Conservation (phyloP, 2,113 vertebrate species). For the Rhinogobius similis region DNA sequence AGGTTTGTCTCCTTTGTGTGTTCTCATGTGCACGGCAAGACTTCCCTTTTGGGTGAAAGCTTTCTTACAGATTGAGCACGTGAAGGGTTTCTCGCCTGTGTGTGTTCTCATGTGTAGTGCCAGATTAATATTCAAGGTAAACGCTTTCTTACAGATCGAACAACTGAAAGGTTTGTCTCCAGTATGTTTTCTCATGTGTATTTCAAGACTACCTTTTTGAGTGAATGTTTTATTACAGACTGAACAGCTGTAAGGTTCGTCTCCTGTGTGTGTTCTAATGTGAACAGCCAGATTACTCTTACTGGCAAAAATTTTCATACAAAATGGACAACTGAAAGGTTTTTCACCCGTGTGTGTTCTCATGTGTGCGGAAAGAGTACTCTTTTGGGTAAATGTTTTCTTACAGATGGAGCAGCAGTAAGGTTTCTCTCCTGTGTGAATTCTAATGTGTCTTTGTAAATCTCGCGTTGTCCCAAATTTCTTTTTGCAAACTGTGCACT, state of each 20-base stretch:
- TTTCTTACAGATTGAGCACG: neutral
- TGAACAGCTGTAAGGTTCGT: neutral
- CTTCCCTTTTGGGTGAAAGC: neutral
- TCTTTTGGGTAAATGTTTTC: neutral
- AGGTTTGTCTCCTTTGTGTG: neutral
- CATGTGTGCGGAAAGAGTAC: neutral
- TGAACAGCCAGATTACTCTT: neutral
- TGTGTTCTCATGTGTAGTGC: neutral
- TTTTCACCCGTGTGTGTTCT: neutral
- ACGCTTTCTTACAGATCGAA: neutral
- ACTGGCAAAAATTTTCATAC: neutral
- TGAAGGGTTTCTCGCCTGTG: neutral
- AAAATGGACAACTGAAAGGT: neutral
- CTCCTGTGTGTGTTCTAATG: neutral
- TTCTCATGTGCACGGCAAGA: neutral
- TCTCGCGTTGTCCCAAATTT: neutral
- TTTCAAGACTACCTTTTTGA: no score
- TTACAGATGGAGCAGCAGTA: neutral
- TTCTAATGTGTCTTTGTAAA: neutral
- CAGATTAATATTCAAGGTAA: neutral
- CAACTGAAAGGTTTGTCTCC: neutral
- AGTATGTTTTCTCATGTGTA: no score
- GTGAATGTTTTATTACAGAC: neutral
- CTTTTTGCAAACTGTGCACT: neutral
- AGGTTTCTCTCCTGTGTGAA: neutral